phyloP scores from a whole-genome alignment of 2,888 invertebrate species.

The Macrosiphum euphorbiae region DNA sequence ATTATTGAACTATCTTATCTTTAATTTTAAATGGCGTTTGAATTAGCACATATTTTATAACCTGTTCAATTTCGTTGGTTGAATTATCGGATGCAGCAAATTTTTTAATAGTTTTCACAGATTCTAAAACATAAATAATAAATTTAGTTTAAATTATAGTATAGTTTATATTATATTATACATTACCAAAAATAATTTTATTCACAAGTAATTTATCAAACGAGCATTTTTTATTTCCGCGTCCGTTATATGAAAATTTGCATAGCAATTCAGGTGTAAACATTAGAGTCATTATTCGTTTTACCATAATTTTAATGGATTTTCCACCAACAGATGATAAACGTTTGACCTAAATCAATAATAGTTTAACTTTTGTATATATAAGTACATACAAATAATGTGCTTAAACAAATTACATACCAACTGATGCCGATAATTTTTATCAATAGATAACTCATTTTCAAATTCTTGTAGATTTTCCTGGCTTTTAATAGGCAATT shows the following conservation, averaged over 20 bases:
- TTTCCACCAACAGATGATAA: constrained; percentile 35
- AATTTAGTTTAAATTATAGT: background rate
- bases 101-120: constrained; percentile 9
- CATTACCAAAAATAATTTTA: constrained; percentile 36
- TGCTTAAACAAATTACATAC: constrained; percentile 10
- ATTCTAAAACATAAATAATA: constrained; percentile 13
- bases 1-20: constrained; percentile 5
- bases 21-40: constrained; percentile 20
- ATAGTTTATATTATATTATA: constrained; percentile 1
- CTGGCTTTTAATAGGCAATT: background rate
- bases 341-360: constrained; percentile 28
- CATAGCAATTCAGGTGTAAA: constrained; percentile 29
- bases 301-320: constrained; percentile 38
- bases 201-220: constrained; percentile 32
- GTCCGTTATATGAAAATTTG: constrained; percentile 24
- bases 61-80: constrained; percentile 20
- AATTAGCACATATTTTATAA: constrained; percentile 23
- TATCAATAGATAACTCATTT: constrained; percentile 13
- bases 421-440: constrained; percentile 36
- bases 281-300: constrained; percentile 32
- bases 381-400: background rate
- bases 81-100: background rate
- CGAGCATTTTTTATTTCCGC: constrained; percentile 6
- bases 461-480: constrained; percentile 30
- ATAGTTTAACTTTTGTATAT: constrained; percentile 1